These are phyloP conservation scores for Drosophila borealis DNA, from an alignment of 2,888 invertebrate genomes.

Conservation along the genomic window DNA sequence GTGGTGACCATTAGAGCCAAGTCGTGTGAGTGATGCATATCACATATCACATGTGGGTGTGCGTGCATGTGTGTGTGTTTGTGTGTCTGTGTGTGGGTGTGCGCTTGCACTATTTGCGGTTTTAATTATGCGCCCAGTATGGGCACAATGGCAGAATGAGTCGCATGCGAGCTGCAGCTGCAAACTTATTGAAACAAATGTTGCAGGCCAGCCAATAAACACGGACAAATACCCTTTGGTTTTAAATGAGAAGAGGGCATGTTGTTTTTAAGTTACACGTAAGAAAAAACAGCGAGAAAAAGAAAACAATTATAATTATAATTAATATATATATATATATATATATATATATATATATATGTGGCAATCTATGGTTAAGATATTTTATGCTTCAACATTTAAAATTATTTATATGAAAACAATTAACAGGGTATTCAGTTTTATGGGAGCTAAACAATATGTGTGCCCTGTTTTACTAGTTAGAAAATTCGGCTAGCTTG, in stretches of 20 bases:
- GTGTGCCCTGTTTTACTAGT: background rate
- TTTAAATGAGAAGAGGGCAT: background rate
- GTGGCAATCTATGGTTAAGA: background rate
- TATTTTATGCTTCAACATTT: background rate
- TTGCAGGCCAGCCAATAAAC: slow-evolving; percentile 27
- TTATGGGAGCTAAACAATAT: background rate
- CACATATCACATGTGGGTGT: slow-evolving; percentile 13
- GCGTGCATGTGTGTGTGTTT: slow-evolving; percentile 4
- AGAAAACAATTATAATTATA: background rate
- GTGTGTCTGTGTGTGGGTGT: background rate
- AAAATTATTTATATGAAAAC: too few species aligned
- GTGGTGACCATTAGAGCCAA: slow-evolving; percentile 46
- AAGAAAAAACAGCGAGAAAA: too few species aligned
- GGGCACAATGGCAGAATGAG: slow-evolving; percentile 54
- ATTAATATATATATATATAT: background rate
- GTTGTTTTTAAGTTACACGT: too few species aligned
- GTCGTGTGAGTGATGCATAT: slow-evolving; percentile 29
- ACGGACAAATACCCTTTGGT: slow-evolving; percentile 40
- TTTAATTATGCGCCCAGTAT: slow-evolving; percentile 55
- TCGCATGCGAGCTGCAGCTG: slow-evolving; percentile 28
- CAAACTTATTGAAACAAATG: slow-evolving; percentile 58
- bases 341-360: background rate
- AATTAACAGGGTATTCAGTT: slow-evolving; percentile 23
- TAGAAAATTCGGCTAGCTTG: slow-evolving; percentile 19
- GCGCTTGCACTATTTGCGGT: slow-evolving; percentile 57